Conservation (phyloP, 2,888 invertebrate species). For the Cataglyphis albicans region DNA sequence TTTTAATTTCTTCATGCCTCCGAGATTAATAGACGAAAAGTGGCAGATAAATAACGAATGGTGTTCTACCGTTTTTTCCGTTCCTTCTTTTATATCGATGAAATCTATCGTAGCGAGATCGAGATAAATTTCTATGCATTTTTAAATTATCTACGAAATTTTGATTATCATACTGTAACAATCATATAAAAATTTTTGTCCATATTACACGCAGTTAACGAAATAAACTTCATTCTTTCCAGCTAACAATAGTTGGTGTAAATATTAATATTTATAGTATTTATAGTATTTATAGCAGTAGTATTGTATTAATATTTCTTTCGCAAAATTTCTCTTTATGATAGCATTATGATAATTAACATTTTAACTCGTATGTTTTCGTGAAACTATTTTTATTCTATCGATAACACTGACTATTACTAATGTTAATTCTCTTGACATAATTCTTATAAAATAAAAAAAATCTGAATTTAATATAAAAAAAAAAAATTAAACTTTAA, state of each 20-base stretch:
- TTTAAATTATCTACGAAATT: background rate
- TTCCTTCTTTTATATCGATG: background rate
- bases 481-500: background rate
- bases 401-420: background rate
- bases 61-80: background rate
- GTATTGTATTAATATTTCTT: background rate
- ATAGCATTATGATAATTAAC: background rate
- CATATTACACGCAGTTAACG: background rate
- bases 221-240: background rate
- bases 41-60: background rate
- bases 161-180: background rate
- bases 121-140: constrained; percentile 5
- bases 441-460: background rate
- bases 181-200: background rate
- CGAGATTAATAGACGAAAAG: background rate
- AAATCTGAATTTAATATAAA: background rate
- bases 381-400: background rate
- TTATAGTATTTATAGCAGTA: background rate
- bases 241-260: background rate
- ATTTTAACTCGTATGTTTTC: background rate
- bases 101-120: background rate
- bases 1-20: constrained; percentile 26
- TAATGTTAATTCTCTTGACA: background rate
- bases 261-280: too few species aligned
- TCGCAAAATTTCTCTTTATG: background rate